Percentiles rank a stretch among this genome's conserved stretches.
phyloP scores from a whole-genome alignment of 2,888 invertebrate genomes.

The Lycaena phlaeas region DNA sequence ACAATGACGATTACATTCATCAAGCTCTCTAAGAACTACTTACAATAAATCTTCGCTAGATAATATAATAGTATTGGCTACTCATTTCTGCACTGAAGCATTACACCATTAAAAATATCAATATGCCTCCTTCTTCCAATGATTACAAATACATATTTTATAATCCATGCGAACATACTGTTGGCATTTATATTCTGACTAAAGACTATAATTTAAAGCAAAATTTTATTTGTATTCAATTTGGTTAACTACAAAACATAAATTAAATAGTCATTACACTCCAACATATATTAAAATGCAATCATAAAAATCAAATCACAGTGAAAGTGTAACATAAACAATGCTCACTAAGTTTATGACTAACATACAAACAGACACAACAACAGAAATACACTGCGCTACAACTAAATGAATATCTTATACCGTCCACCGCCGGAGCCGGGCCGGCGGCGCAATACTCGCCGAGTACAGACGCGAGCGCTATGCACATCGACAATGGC shows the following conservation, averaged over 20 bases:
- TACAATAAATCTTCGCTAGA: conserved; percentile 49
- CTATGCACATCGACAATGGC: conserved; percentile 17
- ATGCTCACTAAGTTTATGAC: conserved; percentile 64
- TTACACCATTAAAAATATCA: conserved; percentile 48
- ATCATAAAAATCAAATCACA: conserved; percentile 64
- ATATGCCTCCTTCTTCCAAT: conserved; percentile 20
- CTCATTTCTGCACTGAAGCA: conserved; percentile 62
- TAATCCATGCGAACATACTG: conserved; percentile 18
- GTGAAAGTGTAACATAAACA: conserved; percentile 58
- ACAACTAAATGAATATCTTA: conserved; percentile 13
- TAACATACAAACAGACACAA: conserved; percentile 25
- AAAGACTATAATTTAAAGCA: conserved; percentile 20
- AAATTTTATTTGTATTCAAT: conserved; percentile 17
- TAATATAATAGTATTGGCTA: conserved; percentile 50
- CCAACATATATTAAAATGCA: conserved; percentile 53
- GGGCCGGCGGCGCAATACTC: conserved; percentile 3
- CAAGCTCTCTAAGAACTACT: conserved; percentile 67
- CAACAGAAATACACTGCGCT: conserved; percentile 19
- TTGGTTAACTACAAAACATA: conserved; percentile 20
- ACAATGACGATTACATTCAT: conserved; percentile 70
- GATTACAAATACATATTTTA: conserved; percentile 19
- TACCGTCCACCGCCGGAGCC: background rate
- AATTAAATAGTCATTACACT: conserved; percentile 29
- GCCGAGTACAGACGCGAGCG: conserved; percentile 1
- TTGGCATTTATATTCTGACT: conserved; percentile 19